phyloP scores from a whole-genome alignment of 2,888 invertebrate genomes.

The Unio pictorum region DNA sequence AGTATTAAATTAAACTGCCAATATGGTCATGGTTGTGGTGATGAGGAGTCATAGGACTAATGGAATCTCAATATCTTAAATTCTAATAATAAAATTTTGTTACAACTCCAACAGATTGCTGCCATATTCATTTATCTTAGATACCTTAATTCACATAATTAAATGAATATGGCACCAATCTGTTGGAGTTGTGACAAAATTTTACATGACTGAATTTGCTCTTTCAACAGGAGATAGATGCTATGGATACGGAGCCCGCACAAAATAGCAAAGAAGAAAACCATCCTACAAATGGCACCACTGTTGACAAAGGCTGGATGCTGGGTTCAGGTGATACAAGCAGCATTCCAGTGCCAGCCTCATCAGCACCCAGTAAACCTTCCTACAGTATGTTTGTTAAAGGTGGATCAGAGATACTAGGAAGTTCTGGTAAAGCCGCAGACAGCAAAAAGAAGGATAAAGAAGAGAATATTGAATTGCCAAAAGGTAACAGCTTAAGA shows the following conservation, averaged over 20 bases:
- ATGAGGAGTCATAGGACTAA: too few species aligned
- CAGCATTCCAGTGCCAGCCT: slow-evolving; percentile 8
- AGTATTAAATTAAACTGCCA: too few species aligned
- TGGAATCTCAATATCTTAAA: too few species aligned
- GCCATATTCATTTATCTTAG: too few species aligned
- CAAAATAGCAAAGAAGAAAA: slow-evolving; percentile 6
- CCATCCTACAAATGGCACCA: slow-evolving; percentile 6
- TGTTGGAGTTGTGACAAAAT: too few species aligned
- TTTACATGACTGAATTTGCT: too few species aligned
- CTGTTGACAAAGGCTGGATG: slow-evolving; percentile 1
- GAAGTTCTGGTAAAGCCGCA: slow-evolving; percentile 23
- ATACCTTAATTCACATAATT: too few species aligned
- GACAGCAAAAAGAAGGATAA: slow-evolving; percentile 17
- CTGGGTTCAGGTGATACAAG: slow-evolving; percentile 8
- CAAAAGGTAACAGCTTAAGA: slow-evolving; percentile 41
- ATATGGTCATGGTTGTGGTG: too few species aligned
- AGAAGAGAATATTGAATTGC: slow-evolving; percentile 27
- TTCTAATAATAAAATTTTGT: too few species aligned
- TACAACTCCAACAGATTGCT: too few species aligned
- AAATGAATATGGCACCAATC: too few species aligned
- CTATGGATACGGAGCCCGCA: slow-evolving; percentile 28
- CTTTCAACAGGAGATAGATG: slow-evolving; percentile 47
- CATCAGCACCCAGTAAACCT: slow-evolving; percentile 5
- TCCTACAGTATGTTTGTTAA: slow-evolving; percentile 58
- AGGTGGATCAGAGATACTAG: slow-evolving; percentile 40